Percentiles rank a stretch among this genome's conserved stretches.
Conservation (phyloP, 2,797 vertebrate genomes). For the Cyprinella venusta region DNA sequence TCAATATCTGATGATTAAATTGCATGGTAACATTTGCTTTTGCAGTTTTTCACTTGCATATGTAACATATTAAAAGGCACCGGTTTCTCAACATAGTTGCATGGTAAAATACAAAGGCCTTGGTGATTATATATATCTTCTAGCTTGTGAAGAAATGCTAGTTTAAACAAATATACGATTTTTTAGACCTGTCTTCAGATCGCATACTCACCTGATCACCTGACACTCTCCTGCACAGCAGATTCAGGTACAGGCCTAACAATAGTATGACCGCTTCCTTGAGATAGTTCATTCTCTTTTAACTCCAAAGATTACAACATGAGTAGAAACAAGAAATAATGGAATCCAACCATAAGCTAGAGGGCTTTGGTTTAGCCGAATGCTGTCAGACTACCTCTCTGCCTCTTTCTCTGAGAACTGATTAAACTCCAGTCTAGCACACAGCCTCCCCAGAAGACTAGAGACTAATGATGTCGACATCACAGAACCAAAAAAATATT, state of each 20-base stretch:
- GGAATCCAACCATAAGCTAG: background rate
- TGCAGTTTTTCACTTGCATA: background rate
- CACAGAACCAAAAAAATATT: conserved; percentile 56
- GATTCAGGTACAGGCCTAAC: conserved; percentile 58
- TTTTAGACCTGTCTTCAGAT: background rate
- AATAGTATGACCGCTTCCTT: conserved; percentile 63
- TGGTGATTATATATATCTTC: background rate
- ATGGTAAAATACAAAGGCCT: background rate
- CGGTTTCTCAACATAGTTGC: background rate
- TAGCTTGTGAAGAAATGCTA: background rate
- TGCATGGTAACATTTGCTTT: background rate
- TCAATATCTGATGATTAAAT: background rate
- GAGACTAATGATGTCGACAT: conserved; percentile 49
- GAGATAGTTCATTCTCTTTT: conserved; percentile 65
- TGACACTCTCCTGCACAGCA: conserved; percentile 53
- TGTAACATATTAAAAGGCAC: background rate
- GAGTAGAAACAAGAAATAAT: conserved; percentile 9
- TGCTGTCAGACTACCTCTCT: conserved; percentile 27
- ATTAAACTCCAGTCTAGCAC: conserved; percentile 31
- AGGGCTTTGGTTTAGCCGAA: background rate
- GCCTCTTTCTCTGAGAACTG: background rate
- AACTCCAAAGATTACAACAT: conserved; percentile 6
- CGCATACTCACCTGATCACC: conserved; percentile 43
- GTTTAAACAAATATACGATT: background rate
- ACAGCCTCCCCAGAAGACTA: conserved; percentile 64